Evolutionary conservation across 1,140 invertebrate genomes (phyloP).

Genomic region (Temnothorax nylanderi): DNA sequence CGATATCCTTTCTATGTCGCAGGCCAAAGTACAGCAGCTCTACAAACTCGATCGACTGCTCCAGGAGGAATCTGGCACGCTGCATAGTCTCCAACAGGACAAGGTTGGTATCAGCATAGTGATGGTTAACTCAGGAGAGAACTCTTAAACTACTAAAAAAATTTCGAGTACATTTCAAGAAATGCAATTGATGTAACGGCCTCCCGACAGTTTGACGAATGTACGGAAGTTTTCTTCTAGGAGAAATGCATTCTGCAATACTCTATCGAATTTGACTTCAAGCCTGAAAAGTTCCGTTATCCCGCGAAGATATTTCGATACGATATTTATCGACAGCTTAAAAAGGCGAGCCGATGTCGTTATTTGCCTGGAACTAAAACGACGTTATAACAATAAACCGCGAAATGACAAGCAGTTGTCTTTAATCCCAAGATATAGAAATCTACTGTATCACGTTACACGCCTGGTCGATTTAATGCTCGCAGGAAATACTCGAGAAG

Average conservation of each 20-base stretch:
- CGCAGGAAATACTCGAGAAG: constrained; percentile 91
- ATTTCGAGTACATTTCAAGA: background rate
- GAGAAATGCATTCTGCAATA: background rate
- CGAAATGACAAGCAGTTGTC: constrained; percentile 10
- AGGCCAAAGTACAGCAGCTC: constrained; percentile 93
- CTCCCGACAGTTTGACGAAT: background rate
- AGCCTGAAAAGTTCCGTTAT: background rate
- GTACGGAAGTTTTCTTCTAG: background rate
- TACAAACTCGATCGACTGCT: constrained; percentile 93
- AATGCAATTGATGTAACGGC: background rate
- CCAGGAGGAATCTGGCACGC: constrained; percentile 94
- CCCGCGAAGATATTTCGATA: background rate
- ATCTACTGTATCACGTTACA: constrained; percentile 22
- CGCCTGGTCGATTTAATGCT: constrained; percentile 20
- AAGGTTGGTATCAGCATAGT: constrained; percentile 86
- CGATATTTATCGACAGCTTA: background rate
- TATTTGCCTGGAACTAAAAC: constrained; percentile 1
- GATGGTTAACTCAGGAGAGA: background rate
- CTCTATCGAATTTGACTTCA: background rate
- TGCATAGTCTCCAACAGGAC: constrained; percentile 94
- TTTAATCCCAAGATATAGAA: constrained; percentile 22
- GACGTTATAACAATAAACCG: constrained; percentile 3
- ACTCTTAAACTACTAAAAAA: background rate
- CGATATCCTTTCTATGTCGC: constrained; percentile 65
- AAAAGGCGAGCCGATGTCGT: background rate